These are phyloP conservation scores for Drosophila seclusa DNA, from an alignment of 2,888 invertebrate genomes.

Conservation along the genomic window DNA sequence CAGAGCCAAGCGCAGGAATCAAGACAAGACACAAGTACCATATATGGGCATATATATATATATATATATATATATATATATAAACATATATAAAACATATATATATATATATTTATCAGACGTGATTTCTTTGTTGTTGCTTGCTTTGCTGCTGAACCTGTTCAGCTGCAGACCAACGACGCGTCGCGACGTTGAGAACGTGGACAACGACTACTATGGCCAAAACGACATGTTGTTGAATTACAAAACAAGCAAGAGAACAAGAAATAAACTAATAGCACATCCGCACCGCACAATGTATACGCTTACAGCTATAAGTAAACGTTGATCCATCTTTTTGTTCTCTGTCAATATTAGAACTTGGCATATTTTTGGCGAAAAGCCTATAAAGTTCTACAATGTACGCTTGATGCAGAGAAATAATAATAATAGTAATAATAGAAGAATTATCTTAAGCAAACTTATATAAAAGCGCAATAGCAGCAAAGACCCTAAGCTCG, in stretches of 20 bases:
- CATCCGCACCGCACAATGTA: slow-evolving; percentile 38
- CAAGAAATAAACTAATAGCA: slow-evolving; percentile 31
- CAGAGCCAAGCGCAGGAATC: slow-evolving; percentile 62
- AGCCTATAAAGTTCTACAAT: neutral
- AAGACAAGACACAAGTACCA: slow-evolving; percentile 48
- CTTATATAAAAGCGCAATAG: neutral
- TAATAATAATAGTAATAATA: no score
- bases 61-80: slow-evolving; percentile 11
- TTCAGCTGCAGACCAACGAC: slow-evolving; percentile 53
- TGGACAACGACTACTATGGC: slow-evolving; percentile 57
- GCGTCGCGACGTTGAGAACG: slow-evolving; percentile 47
- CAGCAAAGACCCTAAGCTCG: neutral
- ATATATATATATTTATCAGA: slow-evolving; percentile 60
- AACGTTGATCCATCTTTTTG: neutral
- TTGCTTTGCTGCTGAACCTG: slow-evolving; percentile 64
- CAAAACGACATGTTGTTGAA: slow-evolving; percentile 73
- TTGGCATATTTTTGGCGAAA: neutral
- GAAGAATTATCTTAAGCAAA: neutral
- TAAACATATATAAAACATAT: neutral
- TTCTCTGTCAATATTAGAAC: neutral
- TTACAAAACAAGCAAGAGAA: slow-evolving; percentile 63
- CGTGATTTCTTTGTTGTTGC: slow-evolving; percentile 64
- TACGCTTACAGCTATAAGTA: slow-evolving; percentile 17
- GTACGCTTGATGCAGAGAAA: neutral
- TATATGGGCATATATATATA: slow-evolving; percentile 22